Conservation (phyloP, 2,113 vertebrate genomes). For the Thalassoma bifasciatum region DNA sequence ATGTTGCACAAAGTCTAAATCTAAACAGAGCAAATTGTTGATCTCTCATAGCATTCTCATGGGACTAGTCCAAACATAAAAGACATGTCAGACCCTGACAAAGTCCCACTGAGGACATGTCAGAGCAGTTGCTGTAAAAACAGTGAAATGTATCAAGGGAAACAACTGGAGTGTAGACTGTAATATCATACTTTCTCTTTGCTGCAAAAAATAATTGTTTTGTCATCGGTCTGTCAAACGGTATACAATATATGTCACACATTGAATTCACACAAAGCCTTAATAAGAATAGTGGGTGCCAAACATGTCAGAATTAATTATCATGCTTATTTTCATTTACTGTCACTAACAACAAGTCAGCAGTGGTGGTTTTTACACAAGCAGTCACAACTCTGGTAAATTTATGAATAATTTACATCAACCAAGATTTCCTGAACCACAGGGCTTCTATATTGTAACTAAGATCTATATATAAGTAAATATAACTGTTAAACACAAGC, state of each 20-base stretch:
- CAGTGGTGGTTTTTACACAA: slow-evolving; percentile 18
- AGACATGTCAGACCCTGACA: slow-evolving; percentile 53
- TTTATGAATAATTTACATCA: slow-evolving; percentile 6
- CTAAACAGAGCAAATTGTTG: too few species aligned
- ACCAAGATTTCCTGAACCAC: slow-evolving; percentile 1
- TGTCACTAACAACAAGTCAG: slow-evolving; percentile 19
- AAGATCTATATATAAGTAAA: background rate
- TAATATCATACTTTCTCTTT: background rate
- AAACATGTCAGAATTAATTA: slow-evolving; percentile 48
- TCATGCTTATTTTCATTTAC: slow-evolving; percentile 35
- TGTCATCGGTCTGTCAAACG: background rate
- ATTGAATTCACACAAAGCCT: slow-evolving; percentile 29
- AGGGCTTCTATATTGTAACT: background rate
- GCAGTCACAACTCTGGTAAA: background rate
- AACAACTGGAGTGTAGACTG: background rate
- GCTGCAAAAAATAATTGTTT: slow-evolving; percentile 3
- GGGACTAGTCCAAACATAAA: too few species aligned
- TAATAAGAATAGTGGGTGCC: slow-evolving; percentile 31
- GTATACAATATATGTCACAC: background rate
- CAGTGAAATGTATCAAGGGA: background rate
- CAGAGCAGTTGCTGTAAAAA: slow-evolving; percentile 33
- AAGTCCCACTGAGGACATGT: slow-evolving; percentile 62
- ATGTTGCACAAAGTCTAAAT: slow-evolving; percentile 46
- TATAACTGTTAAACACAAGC: slow-evolving; percentile 12
- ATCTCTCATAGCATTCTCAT: too few species aligned